Conservation (phyloP, 2,888 invertebrate genomes). For the Pristionchus arcanus region DNA sequence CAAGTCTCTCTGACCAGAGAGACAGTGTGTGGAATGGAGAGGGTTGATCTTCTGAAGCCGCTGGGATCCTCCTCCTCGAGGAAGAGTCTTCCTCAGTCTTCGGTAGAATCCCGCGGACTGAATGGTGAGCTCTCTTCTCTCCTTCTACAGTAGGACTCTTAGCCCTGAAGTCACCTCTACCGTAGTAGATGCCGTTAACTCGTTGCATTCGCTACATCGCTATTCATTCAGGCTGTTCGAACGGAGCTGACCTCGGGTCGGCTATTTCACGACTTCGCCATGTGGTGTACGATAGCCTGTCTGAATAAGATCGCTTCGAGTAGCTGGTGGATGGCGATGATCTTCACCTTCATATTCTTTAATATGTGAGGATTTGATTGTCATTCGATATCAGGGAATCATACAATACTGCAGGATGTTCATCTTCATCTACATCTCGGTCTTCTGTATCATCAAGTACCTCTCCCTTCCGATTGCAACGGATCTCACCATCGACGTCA, state of each 20-base stretch:
- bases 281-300: not conserved
- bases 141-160: too few species aligned
- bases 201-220: too few species aligned
- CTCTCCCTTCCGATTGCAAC: not conserved
- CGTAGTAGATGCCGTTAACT: too few species aligned
- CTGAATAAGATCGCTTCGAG: not conserved
- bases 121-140: too few species aligned
- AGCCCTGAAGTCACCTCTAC: too few species aligned
- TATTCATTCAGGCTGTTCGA: not conserved
- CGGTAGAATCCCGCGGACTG: too few species aligned
- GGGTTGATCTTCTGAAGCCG: too few species aligned
- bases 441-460: not conserved
- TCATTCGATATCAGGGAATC: not conserved
- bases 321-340: not conserved
- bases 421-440: conserved; percentile 9
- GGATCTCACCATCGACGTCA: not conserved
- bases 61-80: too few species aligned
- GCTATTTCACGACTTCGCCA: not conserved
- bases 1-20: too few species aligned
- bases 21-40: too few species aligned
- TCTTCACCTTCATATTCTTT: not conserved
- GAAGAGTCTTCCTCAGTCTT: too few species aligned
- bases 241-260: not conserved
- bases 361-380: not conserved
- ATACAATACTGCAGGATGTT: not conserved